Conservation (phyloP, 2,113 vertebrate species). For the Willisornis vidua region DNA sequence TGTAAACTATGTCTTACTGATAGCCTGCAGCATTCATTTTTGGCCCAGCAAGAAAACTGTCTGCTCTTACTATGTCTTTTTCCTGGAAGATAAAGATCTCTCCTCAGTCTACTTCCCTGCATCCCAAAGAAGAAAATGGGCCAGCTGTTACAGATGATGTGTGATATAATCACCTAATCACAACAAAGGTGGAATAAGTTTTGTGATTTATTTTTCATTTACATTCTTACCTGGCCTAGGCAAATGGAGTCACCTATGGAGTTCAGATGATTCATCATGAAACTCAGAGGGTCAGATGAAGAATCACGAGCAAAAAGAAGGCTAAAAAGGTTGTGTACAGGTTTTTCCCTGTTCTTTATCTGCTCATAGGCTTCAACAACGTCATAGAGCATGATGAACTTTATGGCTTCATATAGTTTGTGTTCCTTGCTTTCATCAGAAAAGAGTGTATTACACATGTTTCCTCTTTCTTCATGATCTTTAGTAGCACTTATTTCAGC, state of each 20-base stretch:
- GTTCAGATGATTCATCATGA: conserved; percentile 85
- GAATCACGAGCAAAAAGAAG: conserved; percentile 78
- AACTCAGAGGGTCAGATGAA: conserved; percentile 79
- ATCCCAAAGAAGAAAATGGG: background rate
- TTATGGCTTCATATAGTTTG: conserved; percentile 80
- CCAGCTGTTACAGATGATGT: background rate
- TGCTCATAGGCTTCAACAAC: conserved; percentile 77
- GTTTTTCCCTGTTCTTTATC: conserved; percentile 62
- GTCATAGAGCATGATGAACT: conserved; percentile 83
- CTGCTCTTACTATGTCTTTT: background rate
- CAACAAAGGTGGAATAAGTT: background rate
- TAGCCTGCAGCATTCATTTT: background rate
- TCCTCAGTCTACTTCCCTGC: background rate
- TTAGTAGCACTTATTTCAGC: conserved; percentile 72
- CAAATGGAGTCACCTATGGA: conserved; percentile 75
- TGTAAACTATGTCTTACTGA: background rate
- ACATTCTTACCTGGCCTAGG: conserved; percentile 76
- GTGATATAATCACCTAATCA: background rate
- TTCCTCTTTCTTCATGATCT: conserved; percentile 72
- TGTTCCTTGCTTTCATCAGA: conserved; percentile 74
- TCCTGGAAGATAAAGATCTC: background rate
- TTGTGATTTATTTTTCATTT: background rate
- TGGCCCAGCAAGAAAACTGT: background rate
- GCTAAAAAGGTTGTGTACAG: conserved; percentile 61
- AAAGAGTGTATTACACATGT: conserved; percentile 74